Evolutionary conservation across 2,888 invertebrate species (phyloP).

Genomic region (Drosophila neutralis): DNA sequence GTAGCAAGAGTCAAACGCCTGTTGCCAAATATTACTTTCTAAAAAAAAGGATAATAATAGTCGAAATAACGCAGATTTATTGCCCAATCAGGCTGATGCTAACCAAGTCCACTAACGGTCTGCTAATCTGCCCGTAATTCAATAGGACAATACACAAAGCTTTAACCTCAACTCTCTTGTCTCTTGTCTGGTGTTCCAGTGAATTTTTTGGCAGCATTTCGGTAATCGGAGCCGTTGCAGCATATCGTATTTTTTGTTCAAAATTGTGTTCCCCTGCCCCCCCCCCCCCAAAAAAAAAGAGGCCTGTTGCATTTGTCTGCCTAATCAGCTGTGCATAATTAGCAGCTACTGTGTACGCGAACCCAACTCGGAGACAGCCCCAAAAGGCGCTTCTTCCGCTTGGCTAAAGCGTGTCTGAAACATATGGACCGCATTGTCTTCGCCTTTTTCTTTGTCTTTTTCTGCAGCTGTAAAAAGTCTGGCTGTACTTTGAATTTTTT

Average conservation of each 20-base stretch:
- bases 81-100: conserved; percentile 49
- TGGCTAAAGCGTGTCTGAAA: conserved; percentile 81
- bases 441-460: conserved; percentile 9
- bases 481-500: conserved; percentile 53
- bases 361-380: conserved; percentile 15
- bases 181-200: conserved; percentile 67
- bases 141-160: conserved; percentile 52
- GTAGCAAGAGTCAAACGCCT: conserved; percentile 27
- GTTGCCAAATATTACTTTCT: conserved; percentile 60
- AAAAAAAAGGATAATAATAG: conserved; percentile 39
- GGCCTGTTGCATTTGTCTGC: conserved; percentile 76
- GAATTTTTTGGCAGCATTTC: conserved; percentile 61
- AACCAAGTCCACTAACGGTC: conserved; percentile 62
- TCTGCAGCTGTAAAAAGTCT: conserved; percentile 71
- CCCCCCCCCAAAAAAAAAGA: conserved; percentile 12
- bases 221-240: conserved; percentile 53
- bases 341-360: conserved; percentile 76
- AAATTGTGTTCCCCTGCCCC: conserved; percentile 6
- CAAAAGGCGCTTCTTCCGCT: conserved; percentile 73
- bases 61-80: conserved; percentile 52
- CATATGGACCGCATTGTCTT: conserved; percentile 56
- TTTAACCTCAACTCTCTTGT: conserved; percentile 57
- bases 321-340: conserved; percentile 77
- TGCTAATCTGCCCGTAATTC: conserved; percentile 57
- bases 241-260: conserved; percentile 67